Evolutionary conservation across 2,888 invertebrate genomes (phyloP), one percentile per base, ranked within the genome.

Genomic region (Seladonia tumulorum): DNA sequence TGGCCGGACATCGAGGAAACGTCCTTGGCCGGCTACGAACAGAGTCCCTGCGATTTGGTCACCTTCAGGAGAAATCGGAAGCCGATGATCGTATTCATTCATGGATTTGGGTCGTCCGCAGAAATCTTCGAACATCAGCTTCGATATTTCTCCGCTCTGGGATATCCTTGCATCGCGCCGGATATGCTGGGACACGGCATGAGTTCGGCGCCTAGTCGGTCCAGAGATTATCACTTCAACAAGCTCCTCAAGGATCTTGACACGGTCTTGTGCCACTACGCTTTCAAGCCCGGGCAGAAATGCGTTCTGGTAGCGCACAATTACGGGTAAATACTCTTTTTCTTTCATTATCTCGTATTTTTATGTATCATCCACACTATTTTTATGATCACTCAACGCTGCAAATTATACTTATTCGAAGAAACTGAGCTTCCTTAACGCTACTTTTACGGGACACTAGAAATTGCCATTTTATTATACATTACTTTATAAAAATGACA

Each of bases 141-240:
- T 57, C 95, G 95, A 66, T 96, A 96, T 93, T 96, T 97, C 91
- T 95, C 96, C 7, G 94, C 93, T 73, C 95, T 95, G 87, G 97
- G 97, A 0, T 96, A 96, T 93, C 97, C 97, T 91, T 96, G 97
- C 80, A 95, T 97, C 18, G 97, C 97, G 1, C 96, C 97, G 22
- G 97, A 97, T 93, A 95, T 97, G 94, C 94, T 97, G 60, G 97
- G 97, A 0, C 97, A 97, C 92, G 97, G 97, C 0, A 95, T 96
- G 91, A 97, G 97, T 91, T 96, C 96, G 72, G 96, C 96, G 14
- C 97, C 97, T 18, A 94, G 95, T 85, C 95, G 95, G 83, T 92
- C 95, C 2, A 94, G 94, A 78, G 96, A 96, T 70, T 97, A 97
- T 92, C 95, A 95, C 49, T 97, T 97, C 91, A 95, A 95, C 82